Conservation (phyloP, 2,797 vertebrate genomes). For the Fratercula arctica region DNA sequence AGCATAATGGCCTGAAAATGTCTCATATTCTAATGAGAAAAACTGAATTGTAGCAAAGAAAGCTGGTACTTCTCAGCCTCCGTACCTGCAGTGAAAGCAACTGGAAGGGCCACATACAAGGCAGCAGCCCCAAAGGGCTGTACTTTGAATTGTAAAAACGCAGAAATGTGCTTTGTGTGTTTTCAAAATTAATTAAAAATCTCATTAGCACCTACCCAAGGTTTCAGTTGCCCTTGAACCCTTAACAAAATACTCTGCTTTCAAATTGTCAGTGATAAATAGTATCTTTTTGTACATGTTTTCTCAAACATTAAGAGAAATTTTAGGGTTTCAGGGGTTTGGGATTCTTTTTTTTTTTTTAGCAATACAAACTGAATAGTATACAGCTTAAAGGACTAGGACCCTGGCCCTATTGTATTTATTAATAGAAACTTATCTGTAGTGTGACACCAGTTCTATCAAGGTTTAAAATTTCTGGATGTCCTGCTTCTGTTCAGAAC, state of each 20-base stretch:
- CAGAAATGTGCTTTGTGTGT: neutral
- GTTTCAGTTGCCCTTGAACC: neutral
- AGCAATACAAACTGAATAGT: neutral
- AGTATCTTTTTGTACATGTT: neutral
- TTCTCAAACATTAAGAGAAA: neutral
- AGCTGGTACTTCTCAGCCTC: neutral
- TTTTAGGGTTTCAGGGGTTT: accelerated
- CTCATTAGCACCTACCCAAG: neutral
- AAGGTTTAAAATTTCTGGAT: neutral
- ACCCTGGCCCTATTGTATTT: neutral
- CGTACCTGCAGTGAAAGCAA: neutral
- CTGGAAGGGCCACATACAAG: neutral
- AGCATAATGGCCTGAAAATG: neutral
- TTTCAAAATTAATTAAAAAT: neutral
- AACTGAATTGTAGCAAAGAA: neutral
- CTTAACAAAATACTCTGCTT: neutral
- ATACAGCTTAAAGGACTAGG: neutral
- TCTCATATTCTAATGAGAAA: neutral
- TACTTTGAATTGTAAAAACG: neutral
- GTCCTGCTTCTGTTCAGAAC: neutral
- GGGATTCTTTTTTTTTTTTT: neutral
- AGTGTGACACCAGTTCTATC: neutral
- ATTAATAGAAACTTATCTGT: neutral
- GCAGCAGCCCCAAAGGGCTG: neutral
- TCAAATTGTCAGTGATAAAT: neutral